Evolutionary conservation across 92 coral and sea anemone species (phyloP).

Genomic region (Bergia puertoricense): DNA sequence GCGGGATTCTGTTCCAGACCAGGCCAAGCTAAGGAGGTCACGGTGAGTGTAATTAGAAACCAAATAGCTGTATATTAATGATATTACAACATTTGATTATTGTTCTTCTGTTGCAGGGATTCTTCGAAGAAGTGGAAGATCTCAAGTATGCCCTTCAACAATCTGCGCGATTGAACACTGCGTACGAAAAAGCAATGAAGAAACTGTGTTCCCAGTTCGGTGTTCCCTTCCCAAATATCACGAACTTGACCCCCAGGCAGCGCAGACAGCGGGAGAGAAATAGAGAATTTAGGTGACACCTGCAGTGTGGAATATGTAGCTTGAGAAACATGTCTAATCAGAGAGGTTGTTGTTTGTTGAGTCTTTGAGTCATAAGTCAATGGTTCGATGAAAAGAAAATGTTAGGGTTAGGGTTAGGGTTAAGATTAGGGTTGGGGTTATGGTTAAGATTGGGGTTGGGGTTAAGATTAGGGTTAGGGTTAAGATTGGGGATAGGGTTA

Average conservation of each 20-base stretch:
- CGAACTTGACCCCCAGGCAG: slow-evolving; percentile 56
- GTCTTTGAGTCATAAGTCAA: too few species aligned
- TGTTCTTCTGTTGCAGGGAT: slow-evolving; percentile 59
- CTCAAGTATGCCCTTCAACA: slow-evolving; percentile 87
- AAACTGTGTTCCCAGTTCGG: slow-evolving; percentile 82
- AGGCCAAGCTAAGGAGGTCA: background rate
- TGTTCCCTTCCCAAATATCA: slow-evolving; percentile 68
- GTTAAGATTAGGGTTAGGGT: too few species aligned
- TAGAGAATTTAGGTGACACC: slow-evolving; percentile 47
- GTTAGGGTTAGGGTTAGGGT: too few species aligned
- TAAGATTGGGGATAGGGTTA: too few species aligned
- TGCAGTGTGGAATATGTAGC: background rate
- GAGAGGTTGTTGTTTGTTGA: too few species aligned
- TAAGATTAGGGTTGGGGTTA: too few species aligned
- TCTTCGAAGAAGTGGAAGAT: slow-evolving; percentile 91
- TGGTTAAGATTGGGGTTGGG: too few species aligned
- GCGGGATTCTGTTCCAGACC: background rate
- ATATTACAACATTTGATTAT: background rate
- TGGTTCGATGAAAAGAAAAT: too few species aligned
- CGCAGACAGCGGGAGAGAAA: slow-evolving; percentile 53
- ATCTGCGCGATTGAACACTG: slow-evolving; percentile 82
- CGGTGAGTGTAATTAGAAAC: background rate
- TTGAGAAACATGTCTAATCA: background rate
- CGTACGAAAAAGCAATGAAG: slow-evolving; percentile 81
- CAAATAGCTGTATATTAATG: too few species aligned